Percentiles rank a stretch among this genome's conserved stretches.
These are phyloP conservation scores for Brenthis hecate DNA, from an alignment of 2,888 invertebrate genomes.

Conservation along the genomic window DNA sequence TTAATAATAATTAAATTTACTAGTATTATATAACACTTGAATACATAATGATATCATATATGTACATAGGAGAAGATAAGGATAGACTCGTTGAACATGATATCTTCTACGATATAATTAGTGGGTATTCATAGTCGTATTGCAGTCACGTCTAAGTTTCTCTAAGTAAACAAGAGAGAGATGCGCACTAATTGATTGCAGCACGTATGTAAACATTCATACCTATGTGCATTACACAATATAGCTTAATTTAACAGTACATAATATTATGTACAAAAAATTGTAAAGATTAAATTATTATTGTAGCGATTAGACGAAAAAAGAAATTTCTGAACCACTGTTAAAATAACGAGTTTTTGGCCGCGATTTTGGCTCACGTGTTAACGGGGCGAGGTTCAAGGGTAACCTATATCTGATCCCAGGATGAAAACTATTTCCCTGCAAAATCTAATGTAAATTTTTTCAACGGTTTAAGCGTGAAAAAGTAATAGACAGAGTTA, in stretches of 20 bases:
- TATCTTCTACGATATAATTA: slow-evolving; percentile 29
- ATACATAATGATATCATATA: background rate
- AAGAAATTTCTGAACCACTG: no score
- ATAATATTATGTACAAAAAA: slow-evolving; percentile 5
- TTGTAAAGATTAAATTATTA: background rate
- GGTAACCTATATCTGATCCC: no score
- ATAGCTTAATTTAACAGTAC: slow-evolving; percentile 5
- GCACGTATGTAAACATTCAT: slow-evolving; percentile 48
- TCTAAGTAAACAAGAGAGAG: slow-evolving; percentile 45
- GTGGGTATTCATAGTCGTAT: slow-evolving; percentile 39
- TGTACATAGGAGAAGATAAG: background rate
- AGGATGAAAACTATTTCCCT: no score
- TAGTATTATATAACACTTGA: background rate
- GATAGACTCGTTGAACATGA: slow-evolving; percentile 9
- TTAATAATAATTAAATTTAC: no score
- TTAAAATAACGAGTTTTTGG: no score
- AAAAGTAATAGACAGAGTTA: no score
- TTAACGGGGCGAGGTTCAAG: no score
- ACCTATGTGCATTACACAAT: slow-evolving; percentile 26
- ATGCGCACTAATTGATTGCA: slow-evolving; percentile 55
- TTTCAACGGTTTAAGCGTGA: no score
- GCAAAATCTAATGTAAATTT: no score
- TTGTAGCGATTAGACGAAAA: background rate
- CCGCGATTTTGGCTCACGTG: no score
- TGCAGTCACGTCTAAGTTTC: slow-evolving; percentile 42